Conservation (phyloP, 2,888 invertebrate species). For the Drosophila recens region DNA sequence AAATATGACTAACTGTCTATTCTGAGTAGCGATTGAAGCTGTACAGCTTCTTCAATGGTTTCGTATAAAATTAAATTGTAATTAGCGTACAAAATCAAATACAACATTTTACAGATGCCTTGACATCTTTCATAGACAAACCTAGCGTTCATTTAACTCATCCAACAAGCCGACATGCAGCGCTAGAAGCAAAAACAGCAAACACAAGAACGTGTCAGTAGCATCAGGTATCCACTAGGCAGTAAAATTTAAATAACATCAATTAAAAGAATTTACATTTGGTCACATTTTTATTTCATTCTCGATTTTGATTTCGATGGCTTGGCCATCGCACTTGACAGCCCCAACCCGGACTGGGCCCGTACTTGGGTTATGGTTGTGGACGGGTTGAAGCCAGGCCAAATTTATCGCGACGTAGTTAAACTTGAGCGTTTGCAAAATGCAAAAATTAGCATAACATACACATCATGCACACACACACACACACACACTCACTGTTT, state of each 20-base stretch:
- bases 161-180: conserved; percentile 36
- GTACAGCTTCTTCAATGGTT: conserved; percentile 3
- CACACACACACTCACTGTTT: conserved; percentile 9
- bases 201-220: background rate
- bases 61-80: conserved; percentile 46
- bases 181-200: conserved; percentile 17
- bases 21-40: background rate
- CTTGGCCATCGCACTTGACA: conserved; percentile 2
- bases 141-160: conserved; percentile 80
- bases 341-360: background rate
- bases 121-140: conserved; percentile 81
- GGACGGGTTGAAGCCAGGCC: background rate
- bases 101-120: conserved; percentile 70
- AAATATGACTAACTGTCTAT: background rate
- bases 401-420: background rate
- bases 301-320: conserved; percentile 61
- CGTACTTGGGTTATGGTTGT: background rate
- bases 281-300: conserved; percentile 66
- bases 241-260: conserved; percentile 43
- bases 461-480: conserved; percentile 18
- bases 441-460: conserved; percentile 44
- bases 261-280: conserved; percentile 65
- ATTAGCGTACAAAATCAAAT: conserved; percentile 63
- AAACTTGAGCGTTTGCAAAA: background rate
- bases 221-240: conserved; percentile 38